These are phyloP conservation scores for Cyanoliseus patagonus DNA, from an alignment of 2,113 vertebrate genomes.

Conservation along the genomic window DNA sequence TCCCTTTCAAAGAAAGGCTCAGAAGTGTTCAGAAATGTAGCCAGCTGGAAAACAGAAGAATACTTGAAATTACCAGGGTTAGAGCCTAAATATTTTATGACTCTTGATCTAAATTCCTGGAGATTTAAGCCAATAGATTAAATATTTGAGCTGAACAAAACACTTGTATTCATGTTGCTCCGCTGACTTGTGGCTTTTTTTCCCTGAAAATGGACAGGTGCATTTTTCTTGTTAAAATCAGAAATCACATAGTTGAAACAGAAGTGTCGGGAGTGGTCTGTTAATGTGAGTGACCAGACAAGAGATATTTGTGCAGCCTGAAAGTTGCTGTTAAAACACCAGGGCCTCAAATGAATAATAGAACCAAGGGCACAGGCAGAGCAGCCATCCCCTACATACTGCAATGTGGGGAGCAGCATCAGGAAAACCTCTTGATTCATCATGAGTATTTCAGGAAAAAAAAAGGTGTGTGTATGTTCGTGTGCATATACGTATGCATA, in stretches of 20 bases:
- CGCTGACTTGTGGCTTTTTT: background rate
- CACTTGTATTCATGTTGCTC: background rate
- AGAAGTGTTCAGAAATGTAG: background rate
- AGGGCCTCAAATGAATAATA: background rate
- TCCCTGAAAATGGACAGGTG: background rate
- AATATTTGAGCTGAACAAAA: background rate
- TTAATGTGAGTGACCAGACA: background rate
- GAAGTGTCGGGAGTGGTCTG: background rate
- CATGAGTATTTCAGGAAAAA: background rate
- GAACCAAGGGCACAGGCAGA: background rate
- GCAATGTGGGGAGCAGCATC: background rate
- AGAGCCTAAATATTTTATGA: background rate
- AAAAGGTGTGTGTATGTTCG: rapidly evolving
- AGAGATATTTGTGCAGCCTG: background rate
- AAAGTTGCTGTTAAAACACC: background rate
- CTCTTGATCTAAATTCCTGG: background rate
- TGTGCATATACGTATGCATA: rapidly evolving
- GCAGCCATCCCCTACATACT: background rate
- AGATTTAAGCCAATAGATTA: background rate
- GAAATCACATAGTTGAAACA: background rate
- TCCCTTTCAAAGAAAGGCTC: background rate
- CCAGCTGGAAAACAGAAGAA: background rate
- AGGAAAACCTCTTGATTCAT: background rate
- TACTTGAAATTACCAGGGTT: background rate
- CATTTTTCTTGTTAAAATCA: background rate